Percentiles rank a stretch among this genome's conserved stretches.
phyloP scores from a whole-genome alignment of 1,140 invertebrate species.

The Oscheius sp. region DNA sequence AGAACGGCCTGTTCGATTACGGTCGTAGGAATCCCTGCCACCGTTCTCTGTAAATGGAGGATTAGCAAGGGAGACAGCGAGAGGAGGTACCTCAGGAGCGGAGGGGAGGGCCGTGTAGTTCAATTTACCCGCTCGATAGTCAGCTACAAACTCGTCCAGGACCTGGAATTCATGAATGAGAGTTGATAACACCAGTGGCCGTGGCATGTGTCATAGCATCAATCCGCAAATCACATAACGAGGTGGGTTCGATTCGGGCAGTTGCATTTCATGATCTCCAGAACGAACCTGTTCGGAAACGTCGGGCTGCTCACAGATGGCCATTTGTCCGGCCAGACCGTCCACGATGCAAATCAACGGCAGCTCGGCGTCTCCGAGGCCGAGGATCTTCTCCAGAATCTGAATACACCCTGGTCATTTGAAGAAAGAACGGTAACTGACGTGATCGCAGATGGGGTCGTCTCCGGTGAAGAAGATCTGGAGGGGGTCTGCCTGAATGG shows the following conservation, averaged over 20 bases:
- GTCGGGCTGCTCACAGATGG: slow-evolving; percentile 36
- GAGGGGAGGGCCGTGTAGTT: background rate
- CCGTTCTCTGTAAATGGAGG: slow-evolving; percentile 8
- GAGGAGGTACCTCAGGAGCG: background rate
- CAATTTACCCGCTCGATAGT: background rate
- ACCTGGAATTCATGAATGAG: background rate
- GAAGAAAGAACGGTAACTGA: background rate
- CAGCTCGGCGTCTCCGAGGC: slow-evolving; percentile 37
- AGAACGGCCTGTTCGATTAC: slow-evolving; percentile 27
- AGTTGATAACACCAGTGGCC: background rate
- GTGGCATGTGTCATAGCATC: background rate
- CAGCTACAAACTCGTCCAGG: background rate
- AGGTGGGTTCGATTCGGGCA: background rate
- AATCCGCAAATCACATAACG: background rate
- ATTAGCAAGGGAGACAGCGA: background rate
- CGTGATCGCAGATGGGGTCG: slow-evolving; percentile 42
- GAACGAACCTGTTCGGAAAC: slow-evolving; percentile 26
- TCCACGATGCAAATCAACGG: slow-evolving; percentile 33
- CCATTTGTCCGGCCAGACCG: slow-evolving; percentile 28
- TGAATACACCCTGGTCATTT: background rate
- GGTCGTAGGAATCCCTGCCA: slow-evolving; percentile 26
- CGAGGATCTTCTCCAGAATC: slow-evolving; percentile 39
- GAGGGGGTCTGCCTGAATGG: slow-evolving; percentile 33
- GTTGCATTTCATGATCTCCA: background rate
- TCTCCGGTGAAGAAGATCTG: slow-evolving; percentile 41